Evolutionary conservation across 2,888 invertebrate genomes (phyloP), one percentile per base, ranked within the genome.

Genomic region (Xanthorhoe spadicearia): DNA sequence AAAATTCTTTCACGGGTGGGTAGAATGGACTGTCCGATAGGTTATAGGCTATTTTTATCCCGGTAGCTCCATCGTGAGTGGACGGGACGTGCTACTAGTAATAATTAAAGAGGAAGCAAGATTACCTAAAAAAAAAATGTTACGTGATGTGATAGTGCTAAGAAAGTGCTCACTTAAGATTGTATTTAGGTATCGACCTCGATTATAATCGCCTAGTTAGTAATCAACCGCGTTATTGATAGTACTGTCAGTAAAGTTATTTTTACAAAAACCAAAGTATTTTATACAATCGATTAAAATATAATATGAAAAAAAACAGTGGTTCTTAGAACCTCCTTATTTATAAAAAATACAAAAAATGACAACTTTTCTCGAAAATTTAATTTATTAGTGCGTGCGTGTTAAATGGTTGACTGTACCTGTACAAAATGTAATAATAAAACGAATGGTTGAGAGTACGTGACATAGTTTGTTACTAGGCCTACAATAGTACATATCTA

Each of bases 401-500:
- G 32, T 32, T 5, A 32, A 32, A 32, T 32, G 32, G 5, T 7
- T 8, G 48, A 48, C 48, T 48, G 17, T 17, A 17, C 48, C 17
- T 17, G 17, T 48, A 48, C 15, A 8, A 48, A 15, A 48, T 13
- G 0, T 17, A 48, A 46, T 15, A 6, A 46, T 6, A 48, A 13
- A 15, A 8, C 3, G 59, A 75, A 77, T 76, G 69, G 66, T 69
- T 72, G 65, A 74, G 68, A 73, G 48, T 68, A 73, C 63, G 64
- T 75, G 71, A 66, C 71, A 72, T 70, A 74, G 72, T 67, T 72
- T 66, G 65, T 68, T 68, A 62, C 69, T 67, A 66, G 68, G 70
- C 70, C 70, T 74, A 70, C 66, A 70, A 64, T 72, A 70, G 72
- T 77, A 75, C 75, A 66, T 70, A 71, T 55, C 48, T 52, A 58